These are phyloP conservation scores for Amblyornis subalaris DNA, from an alignment of 2,113 vertebrate genomes.

Conservation along the genomic window DNA sequence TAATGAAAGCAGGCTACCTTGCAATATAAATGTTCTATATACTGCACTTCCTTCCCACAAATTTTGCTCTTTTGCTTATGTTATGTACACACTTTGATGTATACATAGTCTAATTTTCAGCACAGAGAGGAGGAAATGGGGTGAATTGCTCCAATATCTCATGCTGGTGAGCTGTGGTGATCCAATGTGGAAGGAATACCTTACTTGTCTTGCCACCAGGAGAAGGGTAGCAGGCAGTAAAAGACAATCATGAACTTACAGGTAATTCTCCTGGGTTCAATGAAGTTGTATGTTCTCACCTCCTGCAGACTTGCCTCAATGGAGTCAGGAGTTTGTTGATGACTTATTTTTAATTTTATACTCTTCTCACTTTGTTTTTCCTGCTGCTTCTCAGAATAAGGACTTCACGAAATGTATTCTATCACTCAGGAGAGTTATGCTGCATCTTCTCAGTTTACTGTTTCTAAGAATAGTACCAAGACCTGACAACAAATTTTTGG, in stretches of 20 bases:
- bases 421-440: neutral
- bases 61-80: neutral
- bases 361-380: neutral
- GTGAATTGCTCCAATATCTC: neutral
- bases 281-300: neutral
- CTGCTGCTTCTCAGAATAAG: neutral
- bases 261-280: neutral
- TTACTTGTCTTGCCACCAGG: neutral
- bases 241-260: fast-evolving
- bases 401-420: neutral
- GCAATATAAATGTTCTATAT: neutral
- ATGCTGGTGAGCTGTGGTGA: neutral
- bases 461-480: neutral
- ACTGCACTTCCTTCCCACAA: neutral
- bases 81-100: neutral
- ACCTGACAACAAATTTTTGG: neutral
- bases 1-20: neutral
- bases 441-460: neutral
- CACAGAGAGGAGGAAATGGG: neutral
- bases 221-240: neutral
- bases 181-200: fast-evolving
- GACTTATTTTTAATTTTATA: neutral
- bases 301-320: neutral
- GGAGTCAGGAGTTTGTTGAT: neutral
- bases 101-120: fast-evolving